Evolutionary conservation across 2,113 vertebrate species (phyloP).

Genomic region (Xiphorhynchus elegans): DNA sequence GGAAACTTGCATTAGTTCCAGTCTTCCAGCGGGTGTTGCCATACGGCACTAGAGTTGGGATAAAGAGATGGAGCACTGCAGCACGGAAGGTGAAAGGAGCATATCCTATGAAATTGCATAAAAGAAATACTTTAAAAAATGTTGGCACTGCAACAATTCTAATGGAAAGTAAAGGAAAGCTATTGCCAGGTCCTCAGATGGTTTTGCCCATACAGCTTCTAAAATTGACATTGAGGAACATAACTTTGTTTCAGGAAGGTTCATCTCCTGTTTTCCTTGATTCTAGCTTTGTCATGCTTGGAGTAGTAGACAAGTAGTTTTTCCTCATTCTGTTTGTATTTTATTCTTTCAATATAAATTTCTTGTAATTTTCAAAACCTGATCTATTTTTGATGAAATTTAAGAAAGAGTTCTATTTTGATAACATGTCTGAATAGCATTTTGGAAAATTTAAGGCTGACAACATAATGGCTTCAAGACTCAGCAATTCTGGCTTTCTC

Average conservation of each 20-base stretch:
- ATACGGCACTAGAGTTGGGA: not conserved
- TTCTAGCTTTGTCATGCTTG: not conserved
- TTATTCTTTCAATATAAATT: not conserved
- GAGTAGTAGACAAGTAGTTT: not conserved
- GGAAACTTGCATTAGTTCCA: not conserved
- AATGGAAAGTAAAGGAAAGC: not conserved
- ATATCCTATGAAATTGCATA: not conserved
- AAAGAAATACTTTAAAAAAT: not conserved
- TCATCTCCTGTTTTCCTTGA: not conserved
- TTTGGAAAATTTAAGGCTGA: not conserved
- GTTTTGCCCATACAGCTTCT: not conserved
- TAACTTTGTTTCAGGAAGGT: not conserved
- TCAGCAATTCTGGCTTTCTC: not conserved
- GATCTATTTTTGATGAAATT: not conserved
- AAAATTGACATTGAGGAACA: not conserved
- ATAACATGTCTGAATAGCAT: not conserved
- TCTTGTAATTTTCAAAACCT: not conserved
- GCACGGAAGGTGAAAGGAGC: not conserved
- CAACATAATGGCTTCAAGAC: not conserved
- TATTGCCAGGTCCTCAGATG: not conserved
- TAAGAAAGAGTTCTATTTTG: not conserved
- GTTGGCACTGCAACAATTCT: not conserved
- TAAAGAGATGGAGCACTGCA: not conserved
- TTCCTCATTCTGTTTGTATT: not conserved
- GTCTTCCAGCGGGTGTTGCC: not conserved